Conservation (phyloP, 2,113 vertebrate species). For the Ochotona curzoniae region DNA sequence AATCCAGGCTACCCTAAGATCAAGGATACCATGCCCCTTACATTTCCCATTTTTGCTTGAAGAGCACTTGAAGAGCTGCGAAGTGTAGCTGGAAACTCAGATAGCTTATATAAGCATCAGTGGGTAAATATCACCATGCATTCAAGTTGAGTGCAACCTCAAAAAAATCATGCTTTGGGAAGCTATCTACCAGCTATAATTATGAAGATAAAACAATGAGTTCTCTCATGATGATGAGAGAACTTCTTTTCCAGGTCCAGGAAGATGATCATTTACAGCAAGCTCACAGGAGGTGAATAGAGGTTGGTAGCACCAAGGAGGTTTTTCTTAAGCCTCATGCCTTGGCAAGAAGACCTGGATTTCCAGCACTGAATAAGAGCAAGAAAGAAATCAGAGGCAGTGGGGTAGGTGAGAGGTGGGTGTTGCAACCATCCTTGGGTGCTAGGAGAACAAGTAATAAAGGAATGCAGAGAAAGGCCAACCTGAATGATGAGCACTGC, state of each 20-base stretch:
- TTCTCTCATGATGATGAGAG: not conserved
- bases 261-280: not conserved
- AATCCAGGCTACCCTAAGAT: not conserved
- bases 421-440: fast-evolving
- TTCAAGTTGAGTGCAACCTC: not conserved
- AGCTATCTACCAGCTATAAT: not conserved
- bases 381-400: not conserved
- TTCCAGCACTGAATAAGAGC: not conserved
- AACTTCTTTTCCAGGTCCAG: not conserved
- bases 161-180: not conserved
- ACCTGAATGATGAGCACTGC: not conserved
- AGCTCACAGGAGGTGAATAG: fast-evolving
- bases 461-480: not conserved
- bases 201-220: not conserved
- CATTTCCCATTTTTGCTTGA: not conserved
- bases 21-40: fast-evolving
- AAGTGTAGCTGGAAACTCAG: not conserved
- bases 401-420: too few relatives aligned
- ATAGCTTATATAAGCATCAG: not conserved
- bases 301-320: not conserved
- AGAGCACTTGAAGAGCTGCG: not conserved
- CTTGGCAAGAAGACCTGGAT: not conserved
- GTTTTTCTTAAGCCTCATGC: fast-evolving
- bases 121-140: not conserved
- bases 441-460: not conserved